These are phyloP conservation scores for Hippocampus zosterae DNA, from an alignment of 2,113 vertebrate species.

Conservation along the genomic window DNA sequence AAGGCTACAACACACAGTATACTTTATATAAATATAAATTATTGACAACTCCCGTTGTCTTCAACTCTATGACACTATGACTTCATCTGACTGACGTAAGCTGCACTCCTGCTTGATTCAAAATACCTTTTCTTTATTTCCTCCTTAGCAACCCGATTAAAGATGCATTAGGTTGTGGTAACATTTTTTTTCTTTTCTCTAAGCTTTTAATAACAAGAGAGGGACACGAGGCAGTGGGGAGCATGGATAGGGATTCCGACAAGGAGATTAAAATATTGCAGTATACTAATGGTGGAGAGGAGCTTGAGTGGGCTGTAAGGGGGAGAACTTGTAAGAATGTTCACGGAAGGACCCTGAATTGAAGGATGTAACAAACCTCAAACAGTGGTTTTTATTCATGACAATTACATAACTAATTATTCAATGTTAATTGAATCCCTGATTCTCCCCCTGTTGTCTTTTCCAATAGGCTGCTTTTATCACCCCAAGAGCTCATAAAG, in stretches of 20 bases:
- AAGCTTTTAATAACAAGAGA: slow-evolving; percentile 27
- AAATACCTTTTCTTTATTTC: slow-evolving; percentile 12
- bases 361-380: background rate
- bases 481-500: slow-evolving; percentile 24
- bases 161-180: slow-evolving; percentile 29
- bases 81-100: slow-evolving; percentile 26
- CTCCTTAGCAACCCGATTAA: slow-evolving; percentile 24
- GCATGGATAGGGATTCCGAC: slow-evolving; percentile 6
- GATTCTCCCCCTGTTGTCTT: background rate
- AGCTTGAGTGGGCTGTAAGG: slow-evolving; percentile 5
- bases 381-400: background rate
- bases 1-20: slow-evolving; percentile 6
- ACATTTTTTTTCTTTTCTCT: slow-evolving; percentile 10
- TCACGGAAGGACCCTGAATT: background rate
- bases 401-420: slow-evolving; percentile 15
- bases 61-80: slow-evolving; percentile 22
- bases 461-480: slow-evolving; percentile 32
- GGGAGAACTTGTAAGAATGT: background rate
- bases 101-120: background rate
- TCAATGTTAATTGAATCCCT: slow-evolving; percentile 16
- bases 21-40: slow-evolving; percentile 21
- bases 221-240: background rate
- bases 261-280: slow-evolving; percentile 11
- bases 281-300: background rate
- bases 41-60: slow-evolving; percentile 23